A percentile compares a stretch with the other conserved stretches of the same genome.
Evolutionary conservation across 2,888 invertebrate species (phyloP).

Genomic region (Drosophila neoperkinsi): DNA sequence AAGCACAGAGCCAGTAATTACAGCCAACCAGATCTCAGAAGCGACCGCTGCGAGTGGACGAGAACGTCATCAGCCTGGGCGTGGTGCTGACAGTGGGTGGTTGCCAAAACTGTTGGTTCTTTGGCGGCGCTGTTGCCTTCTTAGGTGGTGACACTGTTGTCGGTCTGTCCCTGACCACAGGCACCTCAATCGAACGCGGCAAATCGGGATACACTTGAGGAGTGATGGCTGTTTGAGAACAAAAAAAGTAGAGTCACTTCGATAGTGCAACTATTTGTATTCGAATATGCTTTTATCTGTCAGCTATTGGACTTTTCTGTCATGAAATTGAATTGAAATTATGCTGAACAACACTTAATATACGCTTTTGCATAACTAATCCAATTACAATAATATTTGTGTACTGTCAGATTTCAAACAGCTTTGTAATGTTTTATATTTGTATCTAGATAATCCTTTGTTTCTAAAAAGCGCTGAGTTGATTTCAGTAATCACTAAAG

Average conservation of each 20-base stretch:
- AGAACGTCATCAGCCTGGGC: slow-evolving; percentile 33
- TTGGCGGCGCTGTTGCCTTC: slow-evolving; percentile 22
- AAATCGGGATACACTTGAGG: slow-evolving; percentile 78
- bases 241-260: neutral
- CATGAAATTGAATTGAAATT: neutral
- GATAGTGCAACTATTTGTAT: neutral
- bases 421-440: neutral
- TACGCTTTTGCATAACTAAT: neutral
- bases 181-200: slow-evolving; percentile 81
- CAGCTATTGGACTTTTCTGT: neutral
- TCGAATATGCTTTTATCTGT: neutral
- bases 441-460: neutral
- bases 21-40: slow-evolving; percentile 45
- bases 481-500: neutral
- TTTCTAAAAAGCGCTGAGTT: neutral
- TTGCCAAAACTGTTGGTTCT: slow-evolving; percentile 16
- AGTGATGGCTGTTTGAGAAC: slow-evolving; percentile 73
- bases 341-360: neutral
- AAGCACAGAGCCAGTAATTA: slow-evolving; percentile 57
- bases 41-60: slow-evolving; percentile 59
- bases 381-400: too few species aligned
- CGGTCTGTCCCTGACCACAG: slow-evolving; percentile 37
- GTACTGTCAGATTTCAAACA: neutral
- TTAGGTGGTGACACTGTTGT: slow-evolving; percentile 10
- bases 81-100: slow-evolving; percentile 32